phyloP scores from a whole-genome alignment of 2,113 vertebrate genomes.

The Monarcha castaneiventris region DNA sequence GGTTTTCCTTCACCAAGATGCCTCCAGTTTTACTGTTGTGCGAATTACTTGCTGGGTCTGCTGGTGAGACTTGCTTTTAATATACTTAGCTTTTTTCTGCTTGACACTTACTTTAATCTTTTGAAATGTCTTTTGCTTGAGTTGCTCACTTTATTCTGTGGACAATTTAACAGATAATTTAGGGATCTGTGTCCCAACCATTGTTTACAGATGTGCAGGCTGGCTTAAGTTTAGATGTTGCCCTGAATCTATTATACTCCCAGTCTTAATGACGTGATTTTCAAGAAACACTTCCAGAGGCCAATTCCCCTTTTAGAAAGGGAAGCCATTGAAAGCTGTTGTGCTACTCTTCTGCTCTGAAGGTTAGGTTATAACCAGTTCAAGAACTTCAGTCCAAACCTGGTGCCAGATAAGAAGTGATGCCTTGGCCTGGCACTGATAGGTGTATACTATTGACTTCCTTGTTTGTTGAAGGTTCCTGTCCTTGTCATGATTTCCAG shows the following conservation, averaged over 20 bases:
- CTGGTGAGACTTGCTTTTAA: not conserved
- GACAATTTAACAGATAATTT: not conserved
- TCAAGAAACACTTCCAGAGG: not conserved
- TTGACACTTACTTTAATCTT: not conserved
- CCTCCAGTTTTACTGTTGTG: not conserved
- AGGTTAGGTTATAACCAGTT: not conserved
- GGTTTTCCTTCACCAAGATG: constrained; percentile 27
- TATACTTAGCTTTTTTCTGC: not conserved
- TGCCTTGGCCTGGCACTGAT: not conserved
- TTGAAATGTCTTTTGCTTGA: not conserved
- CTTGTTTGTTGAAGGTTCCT: not conserved
- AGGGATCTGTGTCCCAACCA: not conserved
- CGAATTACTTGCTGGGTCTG: not conserved
- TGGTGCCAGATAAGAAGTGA: not conserved
- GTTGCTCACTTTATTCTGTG: not conserved
- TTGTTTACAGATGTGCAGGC: not conserved
- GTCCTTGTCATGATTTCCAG: not conserved
- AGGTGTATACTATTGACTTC: not conserved
- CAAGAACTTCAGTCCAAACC: not conserved
- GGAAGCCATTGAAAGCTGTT: not conserved
- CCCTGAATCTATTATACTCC: not conserved
- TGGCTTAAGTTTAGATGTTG: not conserved
- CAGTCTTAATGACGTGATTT: not conserved
- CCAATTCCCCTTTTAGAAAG: not conserved
- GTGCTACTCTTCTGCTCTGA: not conserved